Evolutionary conservation across 2,113 vertebrate genomes (phyloP).

Genomic region (Hyla sarda): DNA sequence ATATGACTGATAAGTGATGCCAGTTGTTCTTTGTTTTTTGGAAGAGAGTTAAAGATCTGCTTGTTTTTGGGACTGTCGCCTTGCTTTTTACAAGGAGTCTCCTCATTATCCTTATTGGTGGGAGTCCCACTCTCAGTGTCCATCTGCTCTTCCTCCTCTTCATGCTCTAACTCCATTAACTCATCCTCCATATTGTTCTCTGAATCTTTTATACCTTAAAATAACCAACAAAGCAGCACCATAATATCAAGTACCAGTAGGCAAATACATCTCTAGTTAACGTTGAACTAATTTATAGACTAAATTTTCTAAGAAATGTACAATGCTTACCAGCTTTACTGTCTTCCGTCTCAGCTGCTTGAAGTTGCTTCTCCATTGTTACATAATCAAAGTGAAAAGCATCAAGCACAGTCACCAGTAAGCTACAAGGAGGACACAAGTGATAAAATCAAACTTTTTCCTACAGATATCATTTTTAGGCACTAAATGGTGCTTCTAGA

Average conservation of each 20-base stretch:
- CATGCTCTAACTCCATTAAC: conserved; percentile 74
- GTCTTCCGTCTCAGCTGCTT: conserved; percentile 75
- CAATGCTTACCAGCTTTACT: conserved; percentile 57
- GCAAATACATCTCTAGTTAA: background rate
- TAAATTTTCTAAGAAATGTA: background rate
- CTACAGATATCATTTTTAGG: no score
- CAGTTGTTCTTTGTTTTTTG: conserved; percentile 82
- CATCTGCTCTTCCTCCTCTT: conserved; percentile 71
- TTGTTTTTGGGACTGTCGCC: conserved; percentile 51
- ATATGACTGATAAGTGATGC: conserved; percentile 82
- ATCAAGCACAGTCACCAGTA: conserved; percentile 89
- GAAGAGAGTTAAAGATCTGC: conserved; percentile 74
- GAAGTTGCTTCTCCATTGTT: conserved; percentile 86
- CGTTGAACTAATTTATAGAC: background rate
- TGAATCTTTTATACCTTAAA: conserved; percentile 61
- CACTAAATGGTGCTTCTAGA: no score
- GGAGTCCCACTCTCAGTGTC: conserved; percentile 54
- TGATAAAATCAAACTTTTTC: no score
- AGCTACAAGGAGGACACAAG: conserved; percentile 69
- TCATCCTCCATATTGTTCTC: conserved; percentile 68
- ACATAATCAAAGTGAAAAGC: conserved; percentile 93
- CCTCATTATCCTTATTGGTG: background rate
- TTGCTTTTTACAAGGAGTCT: background rate
- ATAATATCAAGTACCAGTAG: background rate
- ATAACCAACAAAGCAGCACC: background rate